Percentiles rank a stretch among this genome's conserved stretches.
phyloP scores from a whole-genome alignment of 1,140 invertebrate species.

The Sinonovacula constricta region DNA sequence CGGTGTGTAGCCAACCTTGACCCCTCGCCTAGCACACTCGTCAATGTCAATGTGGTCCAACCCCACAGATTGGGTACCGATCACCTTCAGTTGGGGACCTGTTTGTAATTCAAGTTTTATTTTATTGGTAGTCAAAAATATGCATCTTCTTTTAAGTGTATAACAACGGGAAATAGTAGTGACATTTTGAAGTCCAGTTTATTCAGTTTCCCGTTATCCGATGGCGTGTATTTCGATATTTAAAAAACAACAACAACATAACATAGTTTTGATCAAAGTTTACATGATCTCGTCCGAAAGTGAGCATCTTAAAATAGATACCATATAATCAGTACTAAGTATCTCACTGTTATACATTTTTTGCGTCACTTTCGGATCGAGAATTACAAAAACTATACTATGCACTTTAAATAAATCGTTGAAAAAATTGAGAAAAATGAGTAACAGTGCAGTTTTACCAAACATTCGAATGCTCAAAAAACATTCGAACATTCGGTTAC shows the following conservation, averaged over 20 bases:
- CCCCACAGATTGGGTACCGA: slow-evolving; percentile 95
- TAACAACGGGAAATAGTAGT: too few species aligned
- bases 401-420: too few species aligned
- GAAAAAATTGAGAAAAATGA: too few species aligned
- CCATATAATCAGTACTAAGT: too few species aligned
- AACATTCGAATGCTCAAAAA: too few species aligned
- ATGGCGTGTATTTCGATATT: neutral
- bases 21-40: slow-evolving; percentile 76
- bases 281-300: neutral
- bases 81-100: slow-evolving; percentile 89
- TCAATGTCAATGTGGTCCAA: slow-evolving; percentile 81
- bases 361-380: too few species aligned
- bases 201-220: neutral
- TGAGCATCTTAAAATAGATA: too few species aligned
- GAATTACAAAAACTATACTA: too few species aligned
- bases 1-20: slow-evolving; percentile 90
- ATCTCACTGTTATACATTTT: too few species aligned
- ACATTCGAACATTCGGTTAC: too few species aligned
- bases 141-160: too few species aligned
- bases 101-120: neutral
- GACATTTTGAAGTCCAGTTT: neutral
- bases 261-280: neutral
- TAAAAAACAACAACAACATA: neutral
- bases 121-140: neutral
- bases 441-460: too few species aligned